Evolutionary conservation across 1,140 invertebrate genomes (phyloP).

Genomic region (Panagrolaimus sp.): DNA sequence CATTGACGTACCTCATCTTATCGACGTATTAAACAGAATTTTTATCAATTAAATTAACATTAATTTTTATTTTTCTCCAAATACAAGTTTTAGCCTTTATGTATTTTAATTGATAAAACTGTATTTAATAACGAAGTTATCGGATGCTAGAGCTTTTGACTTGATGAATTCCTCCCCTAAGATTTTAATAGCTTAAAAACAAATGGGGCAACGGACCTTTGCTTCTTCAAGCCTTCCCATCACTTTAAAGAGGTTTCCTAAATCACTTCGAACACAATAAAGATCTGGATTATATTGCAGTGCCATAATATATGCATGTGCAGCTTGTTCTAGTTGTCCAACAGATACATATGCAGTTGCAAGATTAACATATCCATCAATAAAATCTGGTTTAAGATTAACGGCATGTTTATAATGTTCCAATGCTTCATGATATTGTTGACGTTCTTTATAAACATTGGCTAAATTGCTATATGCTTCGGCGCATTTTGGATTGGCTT

Average conservation of each 20-base stretch:
- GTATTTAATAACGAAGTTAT: no score
- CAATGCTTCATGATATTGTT: constrained; percentile 86
- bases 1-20: no score
- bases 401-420: constrained; percentile 93
- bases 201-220: constrained; percentile 80
- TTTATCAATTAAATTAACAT: no score
- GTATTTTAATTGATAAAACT: no score
- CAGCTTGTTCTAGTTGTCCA: constrained; percentile 97
- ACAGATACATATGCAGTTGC: constrained; percentile 93
- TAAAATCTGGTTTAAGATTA: constrained; percentile 92
- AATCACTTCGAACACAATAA: constrained; percentile 97
- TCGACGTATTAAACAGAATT: no score
- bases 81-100: no score
- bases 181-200: no score
- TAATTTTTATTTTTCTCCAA: no score
- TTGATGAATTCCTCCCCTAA: no score
- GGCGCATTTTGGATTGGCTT: constrained; percentile 91
- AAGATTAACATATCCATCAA: constrained; percentile 99
- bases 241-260: constrained; percentile 98
- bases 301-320: constrained; percentile 95
- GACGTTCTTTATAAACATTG: constrained; percentile 94
- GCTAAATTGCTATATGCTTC: constrained; percentile 98
- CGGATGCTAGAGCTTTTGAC: no score
- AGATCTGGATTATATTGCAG: constrained; percentile 97
- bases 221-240: constrained; percentile 95